phyloP scores from a whole-genome alignment of 2,888 invertebrate genomes.

The Hyposoter dolosus region DNA sequence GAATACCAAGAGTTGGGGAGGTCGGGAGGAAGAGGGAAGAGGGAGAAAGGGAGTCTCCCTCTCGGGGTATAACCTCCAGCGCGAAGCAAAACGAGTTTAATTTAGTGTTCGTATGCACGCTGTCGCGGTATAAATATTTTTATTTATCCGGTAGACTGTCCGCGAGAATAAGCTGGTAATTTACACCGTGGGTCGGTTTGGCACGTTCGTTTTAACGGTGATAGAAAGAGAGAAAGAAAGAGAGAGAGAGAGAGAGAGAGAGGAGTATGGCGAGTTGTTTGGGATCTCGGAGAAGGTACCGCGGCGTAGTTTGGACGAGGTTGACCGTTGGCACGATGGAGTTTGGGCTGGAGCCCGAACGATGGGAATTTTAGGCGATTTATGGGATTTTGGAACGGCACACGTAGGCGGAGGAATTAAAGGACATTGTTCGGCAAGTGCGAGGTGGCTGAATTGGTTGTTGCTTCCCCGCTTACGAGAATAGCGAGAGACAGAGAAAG shows the following conservation, averaged over 20 bases:
- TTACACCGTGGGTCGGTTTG: conserved; percentile 76
- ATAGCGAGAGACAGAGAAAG: background rate
- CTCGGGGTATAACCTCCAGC: conserved; percentile 47
- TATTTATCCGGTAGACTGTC: conserved; percentile 78
- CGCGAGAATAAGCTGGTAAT: conserved; percentile 81
- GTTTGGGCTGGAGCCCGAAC: conserved; percentile 54
- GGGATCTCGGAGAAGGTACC: conserved; percentile 8
- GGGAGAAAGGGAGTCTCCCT: conserved; percentile 17
- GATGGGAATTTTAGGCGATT: conserved; percentile 80
- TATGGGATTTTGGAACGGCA: conserved; percentile 77
- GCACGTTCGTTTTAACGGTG: conserved; percentile 49
- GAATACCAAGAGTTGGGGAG: conserved; percentile 35
- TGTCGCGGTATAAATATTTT: conserved; percentile 81
- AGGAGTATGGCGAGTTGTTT: conserved; percentile 36
- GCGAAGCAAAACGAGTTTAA: conserved; percentile 75
- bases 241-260: conserved; percentile 20
- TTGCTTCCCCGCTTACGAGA: conserved; percentile 63
- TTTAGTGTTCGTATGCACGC: conserved; percentile 80
- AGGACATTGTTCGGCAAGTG: conserved; percentile 76
- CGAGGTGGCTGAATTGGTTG: conserved; percentile 50
- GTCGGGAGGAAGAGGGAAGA: conserved; percentile 33
- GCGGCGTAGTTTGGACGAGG: background rate
- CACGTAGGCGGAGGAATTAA: conserved; percentile 78
- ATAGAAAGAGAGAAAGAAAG: conserved; percentile 13
- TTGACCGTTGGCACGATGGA: conserved; percentile 21